Evolutionary conservation across 1,140 invertebrate species (phyloP).

Genomic region (Zophobas morio): DNA sequence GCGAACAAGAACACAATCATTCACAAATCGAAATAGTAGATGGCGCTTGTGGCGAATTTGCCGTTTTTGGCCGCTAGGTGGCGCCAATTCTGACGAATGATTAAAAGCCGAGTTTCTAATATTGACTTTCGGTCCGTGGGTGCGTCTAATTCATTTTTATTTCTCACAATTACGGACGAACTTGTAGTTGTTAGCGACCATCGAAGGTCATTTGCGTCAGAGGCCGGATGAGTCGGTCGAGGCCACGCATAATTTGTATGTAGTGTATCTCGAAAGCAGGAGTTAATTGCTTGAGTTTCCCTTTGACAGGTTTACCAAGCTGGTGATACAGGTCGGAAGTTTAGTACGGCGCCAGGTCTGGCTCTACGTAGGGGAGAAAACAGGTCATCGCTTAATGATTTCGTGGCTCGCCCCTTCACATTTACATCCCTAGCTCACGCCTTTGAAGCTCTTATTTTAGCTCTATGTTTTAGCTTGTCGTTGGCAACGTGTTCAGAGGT

Average conservation of each 20-base stretch:
- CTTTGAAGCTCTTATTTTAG: conserved; percentile 5
- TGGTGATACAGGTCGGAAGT: no score
- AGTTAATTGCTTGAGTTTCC: no score
- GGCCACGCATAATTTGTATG: neutral
- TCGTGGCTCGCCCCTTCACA: conserved; percentile 5
- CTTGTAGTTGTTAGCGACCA: conserved; percentile 22
- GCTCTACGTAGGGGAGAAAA: neutral
- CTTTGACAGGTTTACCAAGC: no score
- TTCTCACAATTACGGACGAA: conserved; percentile 10
- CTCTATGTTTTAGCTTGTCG: neutral
- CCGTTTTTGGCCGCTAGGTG: no score
- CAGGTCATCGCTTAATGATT: conserved; percentile 15
- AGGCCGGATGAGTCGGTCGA: conserved; percentile 38
- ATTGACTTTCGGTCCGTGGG: neutral
- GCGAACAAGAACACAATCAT: conserved; percentile 53
- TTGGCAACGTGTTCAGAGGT: conserved; percentile 4
- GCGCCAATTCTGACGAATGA: no score
- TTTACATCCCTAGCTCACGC: conserved; percentile 2
- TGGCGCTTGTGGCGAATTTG: neutral
- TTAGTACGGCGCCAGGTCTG: no score
- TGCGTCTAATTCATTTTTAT: neutral
- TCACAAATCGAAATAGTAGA: neutral
- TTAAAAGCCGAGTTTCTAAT: no score
- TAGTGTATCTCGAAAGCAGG: no score
- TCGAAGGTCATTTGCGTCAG: conserved; percentile 17